These are phyloP conservation scores for Drosophila ananassae DNA, from an alignment of 1,140 invertebrate species.

Conservation along the genomic window DNA sequence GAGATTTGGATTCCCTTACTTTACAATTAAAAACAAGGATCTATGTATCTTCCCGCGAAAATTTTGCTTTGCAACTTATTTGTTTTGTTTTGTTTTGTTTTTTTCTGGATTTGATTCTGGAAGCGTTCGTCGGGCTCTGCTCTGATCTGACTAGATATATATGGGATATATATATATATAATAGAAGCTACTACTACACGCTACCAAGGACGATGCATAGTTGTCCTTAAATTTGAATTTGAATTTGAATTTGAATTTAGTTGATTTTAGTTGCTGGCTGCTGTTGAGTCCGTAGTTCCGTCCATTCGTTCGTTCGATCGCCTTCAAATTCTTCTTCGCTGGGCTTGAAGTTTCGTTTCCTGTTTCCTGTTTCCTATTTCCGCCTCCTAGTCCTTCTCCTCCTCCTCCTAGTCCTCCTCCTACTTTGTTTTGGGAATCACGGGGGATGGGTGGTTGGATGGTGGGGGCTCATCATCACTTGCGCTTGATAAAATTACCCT, in stretches of 20 bases:
- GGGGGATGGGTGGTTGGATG: conserved; percentile 70
- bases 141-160: conserved; percentile 56
- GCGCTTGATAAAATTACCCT: conserved; percentile 81
- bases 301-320: conserved; percentile 4
- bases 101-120: conserved; percentile 30
- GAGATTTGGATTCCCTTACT: conserved; percentile 20
- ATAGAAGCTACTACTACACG: conserved; percentile 65
- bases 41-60: conserved; percentile 25
- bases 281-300: conserved; percentile 16
- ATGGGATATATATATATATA: conserved; percentile 44
- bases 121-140: conserved; percentile 49
- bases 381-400: conserved; percentile 3
- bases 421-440: background rate
- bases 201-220: conserved; percentile 61
- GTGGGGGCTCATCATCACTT: conserved; percentile 30
- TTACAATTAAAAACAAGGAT: conserved; percentile 55
- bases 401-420: background rate
- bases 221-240: conserved; percentile 6
- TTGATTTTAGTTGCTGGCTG: conserved; percentile 55
- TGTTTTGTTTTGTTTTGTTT: conserved; percentile 26
- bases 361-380: conserved; percentile 11
- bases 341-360: conserved; percentile 65
- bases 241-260: conserved; percentile 45
- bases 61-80: conserved; percentile 79
- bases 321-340: conserved; percentile 58